Evolutionary conservation across 2,888 invertebrate species (phyloP), one percentile per base, ranked within the genome.

Genomic region (Galerucella nymphaeae): DNA sequence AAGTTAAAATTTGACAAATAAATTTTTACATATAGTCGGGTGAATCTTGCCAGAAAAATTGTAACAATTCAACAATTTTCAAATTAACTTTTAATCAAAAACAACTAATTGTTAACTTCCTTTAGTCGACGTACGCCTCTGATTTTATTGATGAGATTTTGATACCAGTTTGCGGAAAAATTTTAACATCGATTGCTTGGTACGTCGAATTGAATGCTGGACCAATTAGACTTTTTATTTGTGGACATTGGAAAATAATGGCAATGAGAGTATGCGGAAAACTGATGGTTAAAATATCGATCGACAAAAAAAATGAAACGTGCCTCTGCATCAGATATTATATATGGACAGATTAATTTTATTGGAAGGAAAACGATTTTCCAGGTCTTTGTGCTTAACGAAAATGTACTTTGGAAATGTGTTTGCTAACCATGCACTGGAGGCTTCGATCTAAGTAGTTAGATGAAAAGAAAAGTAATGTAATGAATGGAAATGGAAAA

Each of bases 281-380:
- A 67, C 45, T 30, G 45, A 67, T 59, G 58, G 59, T 59, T 58
- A 67, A 59, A 67, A 57, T 67, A 67, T 67, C 23, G 67, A 58
- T 67, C 41, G 50, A 55, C 23, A 10, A 23, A 20, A 48, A 23
- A 50, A 10, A 20, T 50, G 23, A 38, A 59, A 59, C 59, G 59
- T 59, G 59, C 14, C 38, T 59, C 30, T 59, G 59, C 59, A 59
- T 59, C 59, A 38, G 30, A n/a, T 38, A 59, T 59, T 30, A 59
- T 11, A 59, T 11, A 23, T 23, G 30, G 16, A 11, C 18, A 59
- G 30, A 59, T 14, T 20, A n/a, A n/a, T 59, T 59, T 38, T 48
- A 48, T 48, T 48, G 48, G 8, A 59, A 23, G 18, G 59, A 20
- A 59, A 48, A 48, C 48, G 13, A 45, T 45, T 45, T 45, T 45